Conservation (phyloP, 2,797 vertebrate genomes). For the Cirrhinus molitorella region DNA sequence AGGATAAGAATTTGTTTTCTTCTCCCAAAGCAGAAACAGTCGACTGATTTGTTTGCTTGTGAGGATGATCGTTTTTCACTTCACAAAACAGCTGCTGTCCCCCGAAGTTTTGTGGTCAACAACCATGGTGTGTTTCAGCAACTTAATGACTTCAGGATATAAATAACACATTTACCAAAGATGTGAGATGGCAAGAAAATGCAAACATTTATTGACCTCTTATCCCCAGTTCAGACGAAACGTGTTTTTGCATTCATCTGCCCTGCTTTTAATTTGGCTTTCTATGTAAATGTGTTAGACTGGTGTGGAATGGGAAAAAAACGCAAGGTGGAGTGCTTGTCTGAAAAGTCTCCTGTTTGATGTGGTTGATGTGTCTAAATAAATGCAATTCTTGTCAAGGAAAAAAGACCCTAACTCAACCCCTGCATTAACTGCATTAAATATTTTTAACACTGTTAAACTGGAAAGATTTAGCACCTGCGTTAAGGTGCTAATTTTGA, state of each 20-base stretch:
- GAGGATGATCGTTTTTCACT: neutral
- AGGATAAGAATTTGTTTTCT: conserved; percentile 26
- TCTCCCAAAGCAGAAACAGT: conserved; percentile 32
- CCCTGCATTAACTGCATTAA: too few relatives aligned
- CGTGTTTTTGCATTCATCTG: neutral
- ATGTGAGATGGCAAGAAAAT: conserved; percentile 1
- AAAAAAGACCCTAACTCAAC: too few relatives aligned
- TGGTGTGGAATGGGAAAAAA: neutral
- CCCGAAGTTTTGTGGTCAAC: neutral
- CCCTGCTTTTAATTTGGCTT: neutral
- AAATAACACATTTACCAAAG: conserved; percentile 16
- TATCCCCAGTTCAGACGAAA: neutral
- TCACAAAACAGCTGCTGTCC: conserved; percentile 17
- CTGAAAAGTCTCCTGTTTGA: too few relatives aligned
- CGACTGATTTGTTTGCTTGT: conserved; percentile 18
- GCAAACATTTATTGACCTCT: neutral
- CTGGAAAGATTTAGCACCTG: too few relatives aligned
- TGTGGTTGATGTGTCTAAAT: too few relatives aligned
- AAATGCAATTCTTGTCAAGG: too few relatives aligned
- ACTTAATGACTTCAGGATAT: conserved; percentile 12
- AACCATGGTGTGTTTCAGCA: neutral
- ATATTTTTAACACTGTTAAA: too few relatives aligned
- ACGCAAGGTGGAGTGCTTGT: too few relatives aligned
- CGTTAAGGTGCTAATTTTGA: too few relatives aligned
- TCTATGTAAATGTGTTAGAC: neutral